Percentiles rank a stretch among this genome's conserved stretches.
phyloP scores from a whole-genome alignment of 1,140 invertebrate genomes.

The Apolygus lucorum region DNA sequence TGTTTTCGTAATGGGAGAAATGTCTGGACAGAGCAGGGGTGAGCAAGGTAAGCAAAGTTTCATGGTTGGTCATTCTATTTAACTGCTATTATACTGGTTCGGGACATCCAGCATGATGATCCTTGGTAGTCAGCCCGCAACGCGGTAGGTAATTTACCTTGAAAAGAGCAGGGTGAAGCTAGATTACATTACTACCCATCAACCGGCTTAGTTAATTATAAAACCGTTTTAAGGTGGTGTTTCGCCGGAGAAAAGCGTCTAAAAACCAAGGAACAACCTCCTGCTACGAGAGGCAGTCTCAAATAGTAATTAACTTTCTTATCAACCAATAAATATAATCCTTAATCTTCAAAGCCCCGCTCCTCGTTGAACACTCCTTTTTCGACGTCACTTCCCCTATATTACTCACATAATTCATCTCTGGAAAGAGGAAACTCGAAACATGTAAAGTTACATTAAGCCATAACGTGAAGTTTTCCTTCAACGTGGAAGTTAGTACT shows the following conservation, averaged over 20 bases:
- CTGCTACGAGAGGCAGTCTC: neutral
- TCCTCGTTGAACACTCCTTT: neutral
- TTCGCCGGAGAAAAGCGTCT: neutral
- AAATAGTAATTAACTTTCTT: conserved; percentile 15
- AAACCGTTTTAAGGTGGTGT: neutral
- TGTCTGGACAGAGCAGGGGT: no score
- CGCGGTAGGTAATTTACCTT: neutral
- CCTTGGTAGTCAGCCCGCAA: neutral
- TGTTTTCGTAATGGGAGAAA: no score
- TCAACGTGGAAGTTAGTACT: no score
- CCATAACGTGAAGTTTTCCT: no score
- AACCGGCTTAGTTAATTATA: neutral
- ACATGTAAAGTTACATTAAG: neutral
- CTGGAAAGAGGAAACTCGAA: neutral
- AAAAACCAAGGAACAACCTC: conserved; percentile 1
- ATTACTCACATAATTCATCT: neutral
- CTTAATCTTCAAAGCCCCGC: neutral
- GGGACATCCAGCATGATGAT: no score
- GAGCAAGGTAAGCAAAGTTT: no score
- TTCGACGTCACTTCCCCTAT: neutral
- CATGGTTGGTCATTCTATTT: no score
- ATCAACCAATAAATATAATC: conserved; percentile 7
- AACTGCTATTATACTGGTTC: no score
- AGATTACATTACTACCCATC: neutral
- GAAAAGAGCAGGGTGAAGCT: neutral